Percentiles rank a stretch among this genome's conserved stretches.
Conservation (phyloP, 1,140 invertebrate genomes). For the Drosophila nannoptera region DNA sequence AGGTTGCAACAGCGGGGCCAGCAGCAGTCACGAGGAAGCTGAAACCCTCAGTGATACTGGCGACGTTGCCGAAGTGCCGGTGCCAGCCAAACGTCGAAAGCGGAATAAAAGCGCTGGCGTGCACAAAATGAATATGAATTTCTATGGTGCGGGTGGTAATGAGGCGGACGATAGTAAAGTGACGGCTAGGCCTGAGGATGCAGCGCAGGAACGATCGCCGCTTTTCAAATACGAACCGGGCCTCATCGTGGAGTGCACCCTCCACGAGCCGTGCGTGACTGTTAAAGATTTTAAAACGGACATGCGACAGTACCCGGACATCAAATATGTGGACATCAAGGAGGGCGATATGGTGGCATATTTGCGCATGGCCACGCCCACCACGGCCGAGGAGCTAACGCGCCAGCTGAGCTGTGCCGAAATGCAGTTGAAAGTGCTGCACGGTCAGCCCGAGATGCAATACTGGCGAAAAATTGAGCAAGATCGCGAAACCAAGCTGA, state of each 20-base stretch:
- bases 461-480: slow-evolving; percentile 84
- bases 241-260: slow-evolving; percentile 83
- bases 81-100: slow-evolving; percentile 59
- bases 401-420: slow-evolving; percentile 66
- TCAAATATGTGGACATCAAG: slow-evolving; percentile 84
- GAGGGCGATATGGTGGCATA: slow-evolving; percentile 81
- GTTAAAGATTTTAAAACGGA: slow-evolving; percentile 85
- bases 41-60: slow-evolving; percentile 34
- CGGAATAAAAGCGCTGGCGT: slow-evolving; percentile 47
- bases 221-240: slow-evolving; percentile 81
- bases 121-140: slow-evolving; percentile 79
- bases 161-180: slow-evolving; percentile 51
- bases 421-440: slow-evolving; percentile 70
- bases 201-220: slow-evolving; percentile 68
- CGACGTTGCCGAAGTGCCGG: slow-evolving; percentile 23
- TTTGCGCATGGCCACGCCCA: slow-evolving; percentile 82
- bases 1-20: slow-evolving; percentile 14
- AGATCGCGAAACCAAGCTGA: slow-evolving; percentile 82
- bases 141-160: slow-evolving; percentile 70
- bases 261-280: slow-evolving; percentile 82
- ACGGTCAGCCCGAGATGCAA: slow-evolving; percentile 81
- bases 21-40: slow-evolving; percentile 33
- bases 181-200: slow-evolving; percentile 56
- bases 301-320: slow-evolving; percentile 80
- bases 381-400: slow-evolving; percentile 80